phyloP scores from a whole-genome alignment of 2,797 vertebrate species.

The Corythornis leucogaster region DNA sequence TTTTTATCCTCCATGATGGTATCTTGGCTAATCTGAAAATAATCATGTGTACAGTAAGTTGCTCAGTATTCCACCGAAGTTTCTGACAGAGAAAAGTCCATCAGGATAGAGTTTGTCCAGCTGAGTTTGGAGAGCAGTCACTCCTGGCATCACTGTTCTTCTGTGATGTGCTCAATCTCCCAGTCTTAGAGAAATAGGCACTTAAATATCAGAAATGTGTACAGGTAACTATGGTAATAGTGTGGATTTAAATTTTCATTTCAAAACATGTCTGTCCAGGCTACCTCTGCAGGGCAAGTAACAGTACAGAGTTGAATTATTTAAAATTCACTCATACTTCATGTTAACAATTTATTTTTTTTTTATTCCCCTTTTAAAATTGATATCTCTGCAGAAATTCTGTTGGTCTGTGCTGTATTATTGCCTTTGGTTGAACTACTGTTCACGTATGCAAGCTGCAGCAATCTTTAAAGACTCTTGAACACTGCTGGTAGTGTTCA shows the following conservation, averaged over 20 bases:
- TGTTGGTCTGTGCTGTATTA: not conserved
- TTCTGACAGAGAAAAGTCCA: not conserved
- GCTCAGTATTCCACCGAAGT: not conserved
- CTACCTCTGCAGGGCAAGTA: not conserved
- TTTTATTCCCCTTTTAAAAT: not conserved
- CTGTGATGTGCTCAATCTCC: not conserved
- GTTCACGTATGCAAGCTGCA: not conserved
- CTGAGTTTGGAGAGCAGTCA: not conserved
- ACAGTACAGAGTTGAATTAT: not conserved
- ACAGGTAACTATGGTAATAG: not conserved
- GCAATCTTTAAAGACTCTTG: not conserved
- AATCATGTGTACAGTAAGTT: not conserved
- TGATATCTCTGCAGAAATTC: not conserved
- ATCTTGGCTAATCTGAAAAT: too few relatives aligned
- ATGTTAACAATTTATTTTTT: not conserved
- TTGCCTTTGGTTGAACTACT: not conserved
- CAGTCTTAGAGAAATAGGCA: not conserved
- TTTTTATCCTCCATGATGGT: not conserved
- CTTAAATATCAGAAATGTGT: not conserved
- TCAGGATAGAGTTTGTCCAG: not conserved
- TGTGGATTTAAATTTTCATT: not conserved
- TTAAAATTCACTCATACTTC: not conserved
- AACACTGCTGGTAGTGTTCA: not conserved
- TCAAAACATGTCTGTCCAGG: not conserved
- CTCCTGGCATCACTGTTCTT: not conserved